A percentile compares a stretch with the other conserved stretches of the same genome.
Conservation (phyloP, 1,140 invertebrate genomes). For the Drosophila mauritiana region DNA sequence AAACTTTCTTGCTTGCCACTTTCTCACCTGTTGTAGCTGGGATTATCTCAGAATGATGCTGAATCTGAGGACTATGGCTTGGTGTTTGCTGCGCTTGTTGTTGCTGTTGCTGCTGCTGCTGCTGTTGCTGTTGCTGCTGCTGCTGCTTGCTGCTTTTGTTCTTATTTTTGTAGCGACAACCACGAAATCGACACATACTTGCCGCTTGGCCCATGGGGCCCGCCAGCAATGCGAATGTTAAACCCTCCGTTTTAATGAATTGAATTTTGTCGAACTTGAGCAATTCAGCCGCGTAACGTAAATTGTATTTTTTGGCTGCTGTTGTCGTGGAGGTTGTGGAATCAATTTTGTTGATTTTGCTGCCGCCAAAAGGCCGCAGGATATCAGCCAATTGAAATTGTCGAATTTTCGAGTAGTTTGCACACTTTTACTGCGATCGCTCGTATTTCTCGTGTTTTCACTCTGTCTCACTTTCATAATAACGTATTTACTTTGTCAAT, state of each 20-base stretch:
- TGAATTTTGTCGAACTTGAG: constrained; percentile 82
- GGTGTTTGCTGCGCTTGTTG: constrained; percentile 50
- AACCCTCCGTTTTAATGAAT: constrained; percentile 84
- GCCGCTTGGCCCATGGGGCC: constrained; percentile 88
- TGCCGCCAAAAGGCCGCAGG: constrained; percentile 57
- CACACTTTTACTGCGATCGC: constrained; percentile 52
- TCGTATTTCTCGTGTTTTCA: constrained; percentile 21
- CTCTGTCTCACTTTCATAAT: constrained; percentile 77
- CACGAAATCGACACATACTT: constrained; percentile 88
- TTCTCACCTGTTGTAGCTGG: constrained; percentile 44
- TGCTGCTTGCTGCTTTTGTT: constrained; percentile 80
- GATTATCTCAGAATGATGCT: constrained; percentile 46
- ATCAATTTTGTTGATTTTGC: constrained; percentile 67
- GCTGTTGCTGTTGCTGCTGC: constrained; percentile 64
- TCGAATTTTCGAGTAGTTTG: constrained; percentile 35
- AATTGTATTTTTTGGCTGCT: constrained; percentile 59
- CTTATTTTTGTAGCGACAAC: constrained; percentile 88
- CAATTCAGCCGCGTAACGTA: constrained; percentile 68
- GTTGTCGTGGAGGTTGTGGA: constrained; percentile 37
- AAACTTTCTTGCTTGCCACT: constrained; percentile 10
- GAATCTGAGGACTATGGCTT: constrained; percentile 52
- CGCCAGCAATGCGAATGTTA: constrained; percentile 85
- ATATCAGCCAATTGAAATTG: constrained; percentile 19
- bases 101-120: constrained; percentile 51
- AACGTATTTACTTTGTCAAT: constrained; percentile 34